Evolutionary conservation across 2,797 vertebrate genomes (phyloP), one percentile per base, ranked within the genome.

Genomic region (Poeciliopsis infans): DNA sequence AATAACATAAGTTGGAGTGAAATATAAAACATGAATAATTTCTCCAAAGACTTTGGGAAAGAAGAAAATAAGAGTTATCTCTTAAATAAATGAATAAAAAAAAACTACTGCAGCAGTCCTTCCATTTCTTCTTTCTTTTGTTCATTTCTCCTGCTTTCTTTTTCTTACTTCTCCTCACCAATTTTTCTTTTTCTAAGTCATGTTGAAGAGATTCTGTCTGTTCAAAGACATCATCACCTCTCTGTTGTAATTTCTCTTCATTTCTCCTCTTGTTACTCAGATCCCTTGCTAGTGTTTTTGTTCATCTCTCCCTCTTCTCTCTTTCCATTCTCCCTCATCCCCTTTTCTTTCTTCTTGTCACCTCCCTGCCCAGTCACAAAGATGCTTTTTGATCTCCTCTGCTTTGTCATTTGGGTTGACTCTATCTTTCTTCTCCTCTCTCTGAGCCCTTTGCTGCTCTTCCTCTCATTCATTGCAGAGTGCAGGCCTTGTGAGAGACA

Each of bases 391-490:
- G 81, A 91, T 88, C 66, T 55, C 8, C 45, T 84, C 77, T 83
- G 36, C 86, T 81, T 85, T 88, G 86, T 88, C 89, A 88, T 85
- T 36, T 83, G 59, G 79, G 74, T 83, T 59, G 45, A 78, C 77
- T 68, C 25, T 74, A 68, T 72, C n/a, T 82, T 45, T 83, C 61
- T 59, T 12, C 51, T 13, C 36, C 68, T 55, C 68, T 77, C 76
- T 79, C 73, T 57, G 33, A 69, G 23, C 39, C 23, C 23, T 41
- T 43, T 43, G 66, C 39, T 43, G 39, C 55, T 78, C n/a, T 25
- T 59, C 28, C 45, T 80, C 73, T 82, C 57, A 87, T 81, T 83
- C 4, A 28, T 85, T 79, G 71, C 81, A 81, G 82, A 80, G 83
- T 75, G 77, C 77, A 31, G 23, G 61, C 39, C 78, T 74, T 74